Evolutionary conservation across 1,140 invertebrate species (phyloP).

Genomic region (Pemphigus obesinymphae): DNA sequence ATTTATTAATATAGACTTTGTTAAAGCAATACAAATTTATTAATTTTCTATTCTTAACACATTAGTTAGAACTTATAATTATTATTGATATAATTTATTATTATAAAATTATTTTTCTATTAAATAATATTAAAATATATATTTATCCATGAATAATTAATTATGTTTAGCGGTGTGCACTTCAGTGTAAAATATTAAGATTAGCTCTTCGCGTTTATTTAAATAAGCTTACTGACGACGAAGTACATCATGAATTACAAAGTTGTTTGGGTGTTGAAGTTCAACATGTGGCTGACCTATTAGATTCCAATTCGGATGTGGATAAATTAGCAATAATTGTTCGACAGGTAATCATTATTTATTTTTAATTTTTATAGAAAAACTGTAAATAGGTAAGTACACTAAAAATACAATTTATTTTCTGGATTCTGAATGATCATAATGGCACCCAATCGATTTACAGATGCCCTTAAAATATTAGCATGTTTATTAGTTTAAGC

Average conservation of each 20-base stretch:
- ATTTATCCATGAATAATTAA: constrained; percentile 11
- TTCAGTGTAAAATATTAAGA: constrained; percentile 46
- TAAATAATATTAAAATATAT: not conserved
- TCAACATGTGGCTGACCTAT: constrained; percentile 45
- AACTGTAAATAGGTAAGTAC: too few relatives aligned
- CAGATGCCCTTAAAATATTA: too few relatives aligned
- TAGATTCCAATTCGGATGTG: constrained; percentile 44
- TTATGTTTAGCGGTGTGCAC: constrained; percentile 43
- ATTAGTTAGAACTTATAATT: not conserved
- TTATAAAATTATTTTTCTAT: too few relatives aligned
- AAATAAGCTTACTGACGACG: constrained; percentile 45
- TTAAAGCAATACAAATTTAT: not conserved
- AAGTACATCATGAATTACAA: constrained; percentile 46
- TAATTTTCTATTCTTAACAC: not conserved
- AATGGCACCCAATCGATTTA: too few relatives aligned
- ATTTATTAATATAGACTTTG: too few relatives aligned
- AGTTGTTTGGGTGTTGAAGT: constrained; percentile 45
- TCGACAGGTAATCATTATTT: constrained; percentile 43
- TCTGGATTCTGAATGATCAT: too few relatives aligned
- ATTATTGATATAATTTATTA: too few relatives aligned
- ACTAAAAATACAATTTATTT: too few relatives aligned
- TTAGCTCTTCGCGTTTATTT: constrained; percentile 46
- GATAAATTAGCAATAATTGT: constrained; percentile 45
- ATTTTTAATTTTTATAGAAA: constrained; percentile 14
- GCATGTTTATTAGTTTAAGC: too few relatives aligned